Evolutionary conservation across 1,140 invertebrate genomes (phyloP).

Genomic region (Heliconius congener): DNA sequence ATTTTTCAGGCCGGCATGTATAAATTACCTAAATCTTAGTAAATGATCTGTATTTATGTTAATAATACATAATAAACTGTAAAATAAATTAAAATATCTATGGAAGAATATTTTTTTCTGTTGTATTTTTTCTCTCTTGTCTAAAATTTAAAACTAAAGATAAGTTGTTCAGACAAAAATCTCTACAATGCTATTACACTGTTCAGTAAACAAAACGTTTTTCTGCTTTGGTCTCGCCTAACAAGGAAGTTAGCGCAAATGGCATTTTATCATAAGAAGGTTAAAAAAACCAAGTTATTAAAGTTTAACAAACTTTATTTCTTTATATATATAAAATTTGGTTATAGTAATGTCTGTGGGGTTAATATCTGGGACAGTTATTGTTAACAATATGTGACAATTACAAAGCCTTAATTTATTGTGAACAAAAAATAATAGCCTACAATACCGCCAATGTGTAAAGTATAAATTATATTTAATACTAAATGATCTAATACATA

Average conservation of each 20-base stretch:
- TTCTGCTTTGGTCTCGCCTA: too few species aligned
- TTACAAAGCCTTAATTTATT: constrained; percentile 47
- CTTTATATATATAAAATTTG: constrained; percentile 70
- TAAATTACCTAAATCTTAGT: constrained; percentile 88
- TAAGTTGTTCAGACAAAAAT: too few species aligned
- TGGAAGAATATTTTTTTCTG: too few species aligned
- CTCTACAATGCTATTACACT: too few species aligned
- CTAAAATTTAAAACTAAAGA: too few species aligned
- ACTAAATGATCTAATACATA: constrained; percentile 73
- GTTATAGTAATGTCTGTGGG: constrained; percentile 69
- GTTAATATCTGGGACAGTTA: constrained; percentile 61
- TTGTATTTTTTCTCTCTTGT: too few species aligned
- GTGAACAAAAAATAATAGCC: constrained; percentile 50
- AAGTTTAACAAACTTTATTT: constrained; percentile 71
- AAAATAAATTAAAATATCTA: not conserved
- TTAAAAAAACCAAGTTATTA: constrained; percentile 26
- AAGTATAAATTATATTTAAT: constrained; percentile 61
- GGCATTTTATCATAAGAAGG: too few species aligned
- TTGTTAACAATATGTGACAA: constrained; percentile 54
- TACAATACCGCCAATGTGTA: constrained; percentile 61
- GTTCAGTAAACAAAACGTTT: too few species aligned
- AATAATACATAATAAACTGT: not conserved
- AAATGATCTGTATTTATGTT: constrained; percentile 2
- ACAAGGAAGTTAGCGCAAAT: too few species aligned
- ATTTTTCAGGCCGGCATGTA: constrained; percentile 93